phyloP scores from a whole-genome alignment of 1,140 invertebrate species.

The Meloidogyne chitwoodi region DNA sequence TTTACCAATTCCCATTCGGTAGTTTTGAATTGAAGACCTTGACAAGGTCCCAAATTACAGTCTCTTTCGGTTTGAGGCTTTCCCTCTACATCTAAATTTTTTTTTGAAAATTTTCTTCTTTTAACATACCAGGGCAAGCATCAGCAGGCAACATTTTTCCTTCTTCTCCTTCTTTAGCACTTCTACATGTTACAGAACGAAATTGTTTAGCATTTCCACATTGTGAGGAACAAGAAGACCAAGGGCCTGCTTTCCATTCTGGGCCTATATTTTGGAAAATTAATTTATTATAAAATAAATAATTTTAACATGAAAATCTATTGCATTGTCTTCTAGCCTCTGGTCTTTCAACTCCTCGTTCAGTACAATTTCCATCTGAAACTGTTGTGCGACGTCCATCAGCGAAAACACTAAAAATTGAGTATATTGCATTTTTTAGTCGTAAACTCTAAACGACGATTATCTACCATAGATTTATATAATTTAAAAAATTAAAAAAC shows the following conservation, averaged over 20 bases:
- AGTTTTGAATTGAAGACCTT: conserved; percentile 82
- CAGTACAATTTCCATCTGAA: conserved; percentile 73
- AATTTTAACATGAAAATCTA: conserved; percentile 68
- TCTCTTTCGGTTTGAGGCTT: conserved; percentile 70
- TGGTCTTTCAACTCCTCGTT: conserved; percentile 67
- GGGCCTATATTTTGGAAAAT: conserved; percentile 61
- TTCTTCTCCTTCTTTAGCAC: conserved; percentile 68
- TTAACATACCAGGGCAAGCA: conserved; percentile 65
- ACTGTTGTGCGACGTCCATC: conserved; percentile 69
- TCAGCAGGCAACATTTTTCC: conserved; percentile 69
- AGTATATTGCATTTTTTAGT: too few species aligned
- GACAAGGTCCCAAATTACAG: conserved; percentile 77
- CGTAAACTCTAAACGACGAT: too few species aligned
- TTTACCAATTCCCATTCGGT: conserved; percentile 83
- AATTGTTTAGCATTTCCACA: conserved; percentile 69
- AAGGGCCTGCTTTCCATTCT: conserved; percentile 71
- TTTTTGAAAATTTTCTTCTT: background rate
- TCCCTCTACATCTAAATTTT: conserved; percentile 56
- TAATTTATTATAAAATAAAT: background rate
- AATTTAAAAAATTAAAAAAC: too few species aligned
- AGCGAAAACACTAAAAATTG: conserved; percentile 68
- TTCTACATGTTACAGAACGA: conserved; percentile 67
- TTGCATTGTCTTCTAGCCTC: conserved; percentile 72
- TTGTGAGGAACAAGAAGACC: conserved; percentile 67
- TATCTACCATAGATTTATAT: too few species aligned